Conservation (phyloP, 1,140 invertebrate species). For the Prorops nasuta region DNA sequence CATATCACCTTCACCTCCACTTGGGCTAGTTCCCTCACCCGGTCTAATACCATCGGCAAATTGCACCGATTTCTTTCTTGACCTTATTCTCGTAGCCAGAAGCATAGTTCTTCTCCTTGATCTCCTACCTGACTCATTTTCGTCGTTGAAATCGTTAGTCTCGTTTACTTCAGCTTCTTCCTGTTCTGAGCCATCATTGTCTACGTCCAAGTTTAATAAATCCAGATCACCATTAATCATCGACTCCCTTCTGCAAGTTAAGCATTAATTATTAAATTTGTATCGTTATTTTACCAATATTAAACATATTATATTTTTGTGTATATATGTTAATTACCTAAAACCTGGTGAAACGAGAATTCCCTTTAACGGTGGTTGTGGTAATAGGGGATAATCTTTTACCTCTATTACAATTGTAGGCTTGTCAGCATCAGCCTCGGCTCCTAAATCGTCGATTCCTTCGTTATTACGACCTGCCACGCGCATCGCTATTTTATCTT, state of each 20-base stretch:
- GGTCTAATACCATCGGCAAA: conserved; percentile 67
- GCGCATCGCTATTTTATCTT: conserved; percentile 6
- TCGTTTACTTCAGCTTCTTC: conserved; percentile 26
- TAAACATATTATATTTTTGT: too few species aligned
- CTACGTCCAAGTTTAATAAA: conserved; percentile 25
- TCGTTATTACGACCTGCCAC: too few species aligned
- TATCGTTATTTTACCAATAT: too few species aligned
- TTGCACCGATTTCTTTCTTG: conserved; percentile 59
- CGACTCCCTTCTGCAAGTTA: conserved; percentile 26
- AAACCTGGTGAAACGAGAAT: conserved; percentile 56
- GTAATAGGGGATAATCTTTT: conserved; percentile 21
- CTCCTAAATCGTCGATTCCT: neutral
- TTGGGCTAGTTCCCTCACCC: conserved; percentile 66
- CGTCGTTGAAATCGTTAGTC: conserved; percentile 12
- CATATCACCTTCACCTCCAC: conserved; percentile 63
- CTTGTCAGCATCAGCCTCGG: conserved; percentile 6
- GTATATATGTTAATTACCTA: conserved; percentile 22
- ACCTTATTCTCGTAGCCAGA: conserved; percentile 15
- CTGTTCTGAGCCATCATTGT: conserved; percentile 24
- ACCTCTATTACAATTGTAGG: conserved; percentile 13
- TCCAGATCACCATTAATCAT: conserved; percentile 35
- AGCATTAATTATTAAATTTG: too few species aligned
- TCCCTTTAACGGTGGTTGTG: conserved; percentile 51
- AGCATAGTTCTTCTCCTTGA: conserved; percentile 10
- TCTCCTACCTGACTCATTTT: conserved; percentile 3